Evolutionary conservation across 2,797 vertebrate species (phyloP), one percentile per base, ranked within the genome.

Genomic region (Anolis apletophallus): DNA sequence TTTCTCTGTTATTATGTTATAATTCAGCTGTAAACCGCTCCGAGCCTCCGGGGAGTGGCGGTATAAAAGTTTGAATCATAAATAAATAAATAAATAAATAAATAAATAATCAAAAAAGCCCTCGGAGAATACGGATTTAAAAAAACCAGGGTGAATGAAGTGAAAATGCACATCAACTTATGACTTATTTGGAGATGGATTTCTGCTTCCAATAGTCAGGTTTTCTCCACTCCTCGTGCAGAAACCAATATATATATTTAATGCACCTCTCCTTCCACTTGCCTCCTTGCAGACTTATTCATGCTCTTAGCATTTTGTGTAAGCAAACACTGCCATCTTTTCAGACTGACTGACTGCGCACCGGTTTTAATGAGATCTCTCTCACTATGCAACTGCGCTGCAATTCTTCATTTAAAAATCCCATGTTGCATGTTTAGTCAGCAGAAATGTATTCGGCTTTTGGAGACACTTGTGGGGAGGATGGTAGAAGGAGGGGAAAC

Each of bases 391-490:
- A 59, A 79, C 82, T 87, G 85, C 86, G 86, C 54, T 87, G 85
- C 90, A 88, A 90, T 90, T 77, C 90, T 81, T 32, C 54, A 75
- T 86, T 82, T 92, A 86, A 94, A 80, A 91, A 81, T 80, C 89
- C 73, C 52, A 82, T 92, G 83, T 86, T 75, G 0, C 57, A 7
- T 52, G 71, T 80, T 90, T 83, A 86, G 80, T 93, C 89, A 87
- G 19, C 85, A 89, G 87, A 93, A 93, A 89, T 87, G 67, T 54
- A 69, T 87, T 94, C 94, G 88, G 86, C 83, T 91, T 85, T 89
- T 91, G 84, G 75, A 81, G 88, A 89, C 67, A 46, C 85, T 21
- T 93, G 89, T 81, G 90, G 92, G 89, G 88, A 91, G 89, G 52
- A 85, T 80, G 92, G 54, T 12, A 84, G 93, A 17, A 57, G 17